Conservation (phyloP, 2,113 vertebrate species). For the Psittacula cyanocephala region DNA sequence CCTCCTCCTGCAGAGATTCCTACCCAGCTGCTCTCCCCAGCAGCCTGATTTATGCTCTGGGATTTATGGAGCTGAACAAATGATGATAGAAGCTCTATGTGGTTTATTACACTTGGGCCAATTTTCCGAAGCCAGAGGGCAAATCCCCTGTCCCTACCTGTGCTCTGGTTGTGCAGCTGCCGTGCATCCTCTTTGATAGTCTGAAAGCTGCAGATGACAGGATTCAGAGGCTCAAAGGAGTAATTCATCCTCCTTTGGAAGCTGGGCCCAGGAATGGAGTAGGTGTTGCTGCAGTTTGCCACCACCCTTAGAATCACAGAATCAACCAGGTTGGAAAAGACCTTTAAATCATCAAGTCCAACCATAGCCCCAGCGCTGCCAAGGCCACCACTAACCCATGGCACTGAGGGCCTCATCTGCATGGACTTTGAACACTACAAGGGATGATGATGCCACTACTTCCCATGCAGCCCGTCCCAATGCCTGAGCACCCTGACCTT, state of each 20-base stretch:
- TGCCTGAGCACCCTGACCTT: background rate
- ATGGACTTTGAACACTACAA: background rate
- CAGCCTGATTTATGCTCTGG: background rate
- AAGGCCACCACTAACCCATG: background rate
- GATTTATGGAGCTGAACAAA: constrained; percentile 16
- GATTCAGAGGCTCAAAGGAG: background rate
- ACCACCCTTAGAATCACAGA: background rate
- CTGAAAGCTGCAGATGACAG: background rate
- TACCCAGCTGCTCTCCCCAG: background rate
- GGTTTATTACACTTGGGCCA: background rate
- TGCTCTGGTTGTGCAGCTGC: background rate
- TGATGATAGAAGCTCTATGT: background rate
- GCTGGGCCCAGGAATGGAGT: background rate
- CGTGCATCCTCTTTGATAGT: background rate
- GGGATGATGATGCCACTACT: background rate
- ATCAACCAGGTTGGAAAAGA: background rate
- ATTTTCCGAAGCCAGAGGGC: constrained; percentile 20
- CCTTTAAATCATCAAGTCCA: background rate
- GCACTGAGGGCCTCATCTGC: background rate
- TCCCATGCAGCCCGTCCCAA: background rate
- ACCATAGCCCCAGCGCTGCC: background rate
- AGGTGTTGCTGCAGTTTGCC: background rate
- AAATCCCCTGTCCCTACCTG: background rate
- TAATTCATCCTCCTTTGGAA: background rate
- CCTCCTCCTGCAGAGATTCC: background rate